Base-by-base conservation (phyloP, 2,113 vertebrate species). In the Centropus unirufus region DNA sequence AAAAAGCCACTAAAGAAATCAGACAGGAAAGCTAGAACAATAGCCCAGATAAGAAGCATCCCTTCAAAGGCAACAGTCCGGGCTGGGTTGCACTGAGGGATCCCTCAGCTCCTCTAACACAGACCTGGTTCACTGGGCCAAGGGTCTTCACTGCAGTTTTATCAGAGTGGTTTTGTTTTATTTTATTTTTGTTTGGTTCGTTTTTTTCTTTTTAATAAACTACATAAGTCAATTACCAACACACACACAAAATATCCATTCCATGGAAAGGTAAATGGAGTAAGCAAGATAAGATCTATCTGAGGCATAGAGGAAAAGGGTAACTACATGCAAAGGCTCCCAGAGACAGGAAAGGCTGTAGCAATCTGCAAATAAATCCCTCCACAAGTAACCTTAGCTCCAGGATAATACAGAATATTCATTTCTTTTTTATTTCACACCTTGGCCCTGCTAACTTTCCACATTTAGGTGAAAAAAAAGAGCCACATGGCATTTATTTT, bases 11-110 rank as follows among this genome's bases (percentile, higher is more conserved):
- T 86, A 55, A 54, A 86, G 29, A 80, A 86, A 67, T 51, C 0
- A 63, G 68, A 54, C 76, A 90, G 92, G 94, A 95, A 92, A 96
- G 64, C 4, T 2, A 57, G 20, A 96, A 95, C 90, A 90, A 90
- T 68, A 42, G 89, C 47, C 68, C 21, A 46, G 92, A 87, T 67
- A 90, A 92, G 47, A 55, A 89, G 64, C 24, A 74, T 74, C 64
- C 92, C 90, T 69, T 55, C 44, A 18, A 32, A 59, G 62, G 67
- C 76, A 78, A 77, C 0, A 51, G 54, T 34, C 49, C 81, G 92
- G 86, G 68, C 8, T 88, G 67, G 4, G 32, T 8, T 10, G 20
- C 36, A 79, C n/a, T 76, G 54, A 54, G 57, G 39, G 58, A 83
- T 32, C 83, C 76, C 92, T 80, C 68, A 62, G 29, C 40, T 79